These are phyloP conservation scores for Teleogryllus oceanicus DNA, from an alignment of 2,888 invertebrate species.

Conservation along the genomic window DNA sequence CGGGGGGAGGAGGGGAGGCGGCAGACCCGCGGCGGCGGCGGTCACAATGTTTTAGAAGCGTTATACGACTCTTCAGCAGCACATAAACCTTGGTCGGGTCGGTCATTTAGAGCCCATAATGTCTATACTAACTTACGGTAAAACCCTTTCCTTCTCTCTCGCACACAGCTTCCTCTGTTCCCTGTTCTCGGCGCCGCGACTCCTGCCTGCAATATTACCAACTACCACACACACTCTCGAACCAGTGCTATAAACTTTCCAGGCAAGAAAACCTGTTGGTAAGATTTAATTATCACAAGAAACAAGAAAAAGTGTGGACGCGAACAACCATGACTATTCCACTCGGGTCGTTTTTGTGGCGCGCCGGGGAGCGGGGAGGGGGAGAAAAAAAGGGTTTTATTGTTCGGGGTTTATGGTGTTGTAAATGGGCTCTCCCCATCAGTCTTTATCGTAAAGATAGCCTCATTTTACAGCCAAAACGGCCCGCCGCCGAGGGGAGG, in stretches of 20 bases:
- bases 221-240: slow-evolving; percentile 11
- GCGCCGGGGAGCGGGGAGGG: neutral
- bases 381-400: neutral
- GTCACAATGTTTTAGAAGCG: neutral
- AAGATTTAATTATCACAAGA: slow-evolving; percentile 19
- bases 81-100: slow-evolving; percentile 9
- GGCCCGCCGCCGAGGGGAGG: neutral
- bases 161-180: neutral
- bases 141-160: neutral
- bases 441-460: slow-evolving; percentile 19
- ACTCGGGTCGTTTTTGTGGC: neutral
- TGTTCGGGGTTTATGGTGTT: slow-evolving; percentile 25
- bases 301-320: neutral
- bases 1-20: neutral
- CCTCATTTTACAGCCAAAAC: neutral
- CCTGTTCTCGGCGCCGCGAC: neutral
- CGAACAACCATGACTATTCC: slow-evolving; percentile 7
- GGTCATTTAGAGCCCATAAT: slow-evolving; percentile 18
- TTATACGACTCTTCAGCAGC: neutral
- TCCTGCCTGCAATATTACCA: neutral
- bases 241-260: slow-evolving; percentile 19
- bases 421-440: slow-evolving; percentile 28
- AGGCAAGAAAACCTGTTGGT: slow-evolving; percentile 22
- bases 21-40: neutral
- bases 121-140: slow-evolving; percentile 2